A percentile compares a stretch with the other conserved stretches of the same genome.
Evolutionary conservation across 1,140 invertebrate genomes (phyloP).

Genomic region (Heterodera schachtii): DNA sequence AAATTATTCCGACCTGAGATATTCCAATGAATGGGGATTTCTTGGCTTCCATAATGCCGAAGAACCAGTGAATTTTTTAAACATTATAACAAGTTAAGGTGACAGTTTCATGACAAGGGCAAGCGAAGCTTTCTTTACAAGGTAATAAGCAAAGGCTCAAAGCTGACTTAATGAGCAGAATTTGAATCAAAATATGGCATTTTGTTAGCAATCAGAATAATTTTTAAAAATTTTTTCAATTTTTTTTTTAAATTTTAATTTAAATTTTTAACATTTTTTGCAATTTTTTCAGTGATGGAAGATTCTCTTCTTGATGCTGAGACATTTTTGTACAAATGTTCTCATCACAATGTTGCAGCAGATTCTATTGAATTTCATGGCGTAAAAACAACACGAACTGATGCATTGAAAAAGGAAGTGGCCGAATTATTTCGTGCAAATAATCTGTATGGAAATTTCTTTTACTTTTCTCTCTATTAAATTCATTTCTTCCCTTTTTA

Average conservation of each 20-base stretch:
- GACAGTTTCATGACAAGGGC: no score
- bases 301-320: neutral
- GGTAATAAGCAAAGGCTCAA: no score
- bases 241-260: no score
- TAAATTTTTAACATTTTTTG: no score
- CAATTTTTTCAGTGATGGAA: no score
- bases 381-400: slow-evolving; percentile 51
- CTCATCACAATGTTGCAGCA: neutral
- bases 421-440: slow-evolving; percentile 53
- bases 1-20: slow-evolving; percentile 56
- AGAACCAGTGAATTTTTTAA: slow-evolving; percentile 28
- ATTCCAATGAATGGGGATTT: slow-evolving; percentile 63
- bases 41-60: slow-evolving; percentile 61
- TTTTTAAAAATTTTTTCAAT: no score
- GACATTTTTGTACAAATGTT: neutral
- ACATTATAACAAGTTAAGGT: slow-evolving; percentile 7
- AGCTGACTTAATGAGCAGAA: no score
- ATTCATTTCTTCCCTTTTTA: neutral
- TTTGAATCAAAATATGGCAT: no score
- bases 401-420: slow-evolving; percentile 58
- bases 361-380: slow-evolving; percentile 58
- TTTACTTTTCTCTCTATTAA: neutral
- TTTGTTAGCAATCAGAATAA: no score
- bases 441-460: slow-evolving; percentile 4
- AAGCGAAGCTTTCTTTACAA: no score